Conservation (phyloP, 1,140 invertebrate genomes). For the Eulimnadia texana region DNA sequence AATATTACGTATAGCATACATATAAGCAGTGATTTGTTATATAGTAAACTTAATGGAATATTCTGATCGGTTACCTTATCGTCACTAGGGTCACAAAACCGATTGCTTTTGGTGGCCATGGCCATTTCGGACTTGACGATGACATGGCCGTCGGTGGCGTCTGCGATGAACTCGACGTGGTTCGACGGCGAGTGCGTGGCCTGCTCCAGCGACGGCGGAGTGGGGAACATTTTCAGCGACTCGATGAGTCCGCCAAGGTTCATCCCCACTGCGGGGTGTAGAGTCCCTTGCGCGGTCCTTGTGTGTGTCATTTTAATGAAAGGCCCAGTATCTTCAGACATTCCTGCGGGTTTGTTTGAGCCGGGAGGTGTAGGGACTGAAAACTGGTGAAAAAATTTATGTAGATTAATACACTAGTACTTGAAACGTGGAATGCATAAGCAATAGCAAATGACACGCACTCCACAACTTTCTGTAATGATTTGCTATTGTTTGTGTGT, state of each 20-base stretch:
- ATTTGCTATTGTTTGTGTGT: too few species aligned
- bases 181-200: constrained; percentile 38
- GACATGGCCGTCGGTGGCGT: background rate
- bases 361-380: constrained; percentile 24
- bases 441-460: too few species aligned
- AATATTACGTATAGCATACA: too few species aligned
- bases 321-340: constrained; percentile 33
- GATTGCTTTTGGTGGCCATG: too few species aligned
- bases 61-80: background rate
- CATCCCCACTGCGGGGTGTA: constrained; percentile 21
- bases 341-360: constrained; percentile 23
- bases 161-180: background rate
- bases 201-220: constrained; percentile 85
- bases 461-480: too few species aligned
- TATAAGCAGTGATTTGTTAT: too few species aligned
- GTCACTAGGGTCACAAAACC: background rate
- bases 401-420: background rate
- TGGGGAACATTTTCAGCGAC: constrained; percentile 91
- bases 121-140: background rate
- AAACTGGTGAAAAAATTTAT: constrained; percentile 12
- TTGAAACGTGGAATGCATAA: constrained; percentile 17
- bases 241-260: constrained; percentile 43
- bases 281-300: constrained; percentile 30
- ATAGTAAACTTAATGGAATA: too few species aligned
- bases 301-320: background rate